Evolutionary conservation across 2,797 vertebrate species (phyloP).

Genomic region (Pempheris klunzingeri): DNA sequence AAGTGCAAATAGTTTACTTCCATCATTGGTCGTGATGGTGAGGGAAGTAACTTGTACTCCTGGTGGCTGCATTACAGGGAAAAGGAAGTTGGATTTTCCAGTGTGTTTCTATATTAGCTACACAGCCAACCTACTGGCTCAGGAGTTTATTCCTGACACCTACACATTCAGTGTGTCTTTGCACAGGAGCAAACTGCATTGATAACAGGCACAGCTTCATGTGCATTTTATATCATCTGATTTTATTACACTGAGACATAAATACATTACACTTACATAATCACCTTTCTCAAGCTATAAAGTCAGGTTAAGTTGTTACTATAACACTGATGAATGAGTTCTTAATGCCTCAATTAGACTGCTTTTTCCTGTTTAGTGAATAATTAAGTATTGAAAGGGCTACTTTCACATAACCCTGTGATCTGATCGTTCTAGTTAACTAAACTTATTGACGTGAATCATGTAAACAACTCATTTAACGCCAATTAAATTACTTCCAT

Average conservation of each 20-base stretch:
- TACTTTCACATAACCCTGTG: no score
- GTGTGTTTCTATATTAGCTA: slow-evolving; percentile 8
- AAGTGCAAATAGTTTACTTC: neutral
- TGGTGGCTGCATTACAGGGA: neutral
- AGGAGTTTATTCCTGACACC: no score
- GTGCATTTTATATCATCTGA: neutral
- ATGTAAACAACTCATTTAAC: neutral
- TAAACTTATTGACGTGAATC: slow-evolving; percentile 2
- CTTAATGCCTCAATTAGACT: neutral
- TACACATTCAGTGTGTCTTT: no score
- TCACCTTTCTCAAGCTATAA: neutral
- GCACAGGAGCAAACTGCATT: no score
- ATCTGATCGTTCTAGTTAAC: no score
- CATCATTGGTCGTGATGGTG: slow-evolving; percentile 8
- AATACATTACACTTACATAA: neutral
- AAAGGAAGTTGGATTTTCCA: slow-evolving; percentile 62
- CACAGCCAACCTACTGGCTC: neutral
- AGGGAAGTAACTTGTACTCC: neutral
- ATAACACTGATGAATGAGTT: neutral
- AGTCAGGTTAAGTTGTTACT: neutral
- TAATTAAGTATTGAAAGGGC: no score
- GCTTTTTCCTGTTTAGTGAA: neutral
- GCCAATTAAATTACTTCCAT: slow-evolving; percentile 19
- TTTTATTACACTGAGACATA: neutral
- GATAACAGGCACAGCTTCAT: neutral